These are phyloP conservation scores for Linyphia triangularis DNA, from an alignment of 2,888 invertebrate genomes.

Conservation along the genomic window DNA sequence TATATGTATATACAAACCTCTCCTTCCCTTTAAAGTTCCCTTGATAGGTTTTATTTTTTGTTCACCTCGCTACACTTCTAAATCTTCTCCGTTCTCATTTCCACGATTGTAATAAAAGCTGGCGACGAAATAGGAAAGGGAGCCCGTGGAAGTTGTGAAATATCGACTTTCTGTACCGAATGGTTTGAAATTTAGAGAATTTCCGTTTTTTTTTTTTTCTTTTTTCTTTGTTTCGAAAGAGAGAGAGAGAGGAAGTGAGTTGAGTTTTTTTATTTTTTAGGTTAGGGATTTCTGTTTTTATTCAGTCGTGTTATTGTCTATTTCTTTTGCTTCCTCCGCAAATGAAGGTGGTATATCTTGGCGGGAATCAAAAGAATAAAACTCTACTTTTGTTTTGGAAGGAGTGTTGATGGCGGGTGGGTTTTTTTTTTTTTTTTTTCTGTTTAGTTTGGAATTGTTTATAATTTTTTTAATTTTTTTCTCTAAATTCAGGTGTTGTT, in stretches of 20 bases:
- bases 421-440: no score
- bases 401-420: not conserved
- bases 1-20: not conserved
- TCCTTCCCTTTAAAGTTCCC: not conserved
- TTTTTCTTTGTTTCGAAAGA: not conserved
- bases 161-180: conserved; percentile 17
- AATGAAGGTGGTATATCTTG: not conserved
- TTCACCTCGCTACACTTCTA: not conserved
- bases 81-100: conserved; percentile 36
- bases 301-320: conserved; percentile 19
- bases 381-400: conserved; percentile 1
- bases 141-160: conserved; percentile 19
- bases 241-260: not conserved
- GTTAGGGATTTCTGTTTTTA: not conserved
- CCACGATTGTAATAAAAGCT: conserved; percentile 25
- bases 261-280: not conserved
- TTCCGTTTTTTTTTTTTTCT: conserved; percentile 9
- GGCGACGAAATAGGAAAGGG: not conserved
- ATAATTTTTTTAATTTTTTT: no score
- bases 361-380: not conserved
- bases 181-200: conserved; percentile 32
- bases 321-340: not conserved
- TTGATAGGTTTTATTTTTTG: not conserved
- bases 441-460: no score
- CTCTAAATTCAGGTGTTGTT: no score